Evolutionary conservation across 2,113 vertebrate species (phyloP).

Genomic region (Vireo altiloquus): DNA sequence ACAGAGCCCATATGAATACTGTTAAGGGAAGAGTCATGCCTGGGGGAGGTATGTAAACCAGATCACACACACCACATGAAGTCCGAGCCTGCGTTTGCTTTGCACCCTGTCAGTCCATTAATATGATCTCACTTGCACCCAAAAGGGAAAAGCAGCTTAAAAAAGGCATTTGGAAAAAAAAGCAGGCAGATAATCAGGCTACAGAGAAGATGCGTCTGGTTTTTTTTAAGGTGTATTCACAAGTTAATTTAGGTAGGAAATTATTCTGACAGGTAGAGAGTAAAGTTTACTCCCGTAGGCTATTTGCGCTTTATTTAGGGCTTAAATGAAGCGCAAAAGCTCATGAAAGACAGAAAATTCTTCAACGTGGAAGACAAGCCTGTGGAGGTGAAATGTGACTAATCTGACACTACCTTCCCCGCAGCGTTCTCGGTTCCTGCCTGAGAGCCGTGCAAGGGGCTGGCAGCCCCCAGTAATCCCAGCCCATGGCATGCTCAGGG

Average conservation of each 20-base stretch:
- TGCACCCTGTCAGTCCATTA: not conserved
- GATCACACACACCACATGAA: not conserved
- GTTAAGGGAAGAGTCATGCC: not conserved
- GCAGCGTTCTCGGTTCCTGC: not conserved
- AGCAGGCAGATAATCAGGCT: not conserved
- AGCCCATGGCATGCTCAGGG: accelerated
- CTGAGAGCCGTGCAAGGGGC: not conserved
- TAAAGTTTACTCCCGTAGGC: constrained; percentile 37
- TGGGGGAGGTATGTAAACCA: not conserved
- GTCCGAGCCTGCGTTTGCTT: not conserved
- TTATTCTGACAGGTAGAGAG: constrained; percentile 57
- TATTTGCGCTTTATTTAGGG: constrained; percentile 49
- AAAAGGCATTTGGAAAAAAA: not conserved
- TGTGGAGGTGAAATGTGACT: not conserved
- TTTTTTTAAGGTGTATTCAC: constrained; percentile 7
- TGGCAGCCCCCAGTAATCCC: not conserved
- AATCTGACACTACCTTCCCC: not conserved
- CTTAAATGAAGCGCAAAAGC: constrained; percentile 49
- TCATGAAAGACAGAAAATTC: constrained; percentile 44
- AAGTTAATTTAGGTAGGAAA: constrained; percentile 62
- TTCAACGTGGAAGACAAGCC: not conserved
- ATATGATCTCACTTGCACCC: not conserved
- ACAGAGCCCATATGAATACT: not conserved
- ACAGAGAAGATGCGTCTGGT: not conserved
- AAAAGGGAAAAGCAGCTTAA: not conserved